These are phyloP conservation scores for Delia radicum DNA, from an alignment of 1,140 invertebrate genomes.

Conservation along the genomic window DNA sequence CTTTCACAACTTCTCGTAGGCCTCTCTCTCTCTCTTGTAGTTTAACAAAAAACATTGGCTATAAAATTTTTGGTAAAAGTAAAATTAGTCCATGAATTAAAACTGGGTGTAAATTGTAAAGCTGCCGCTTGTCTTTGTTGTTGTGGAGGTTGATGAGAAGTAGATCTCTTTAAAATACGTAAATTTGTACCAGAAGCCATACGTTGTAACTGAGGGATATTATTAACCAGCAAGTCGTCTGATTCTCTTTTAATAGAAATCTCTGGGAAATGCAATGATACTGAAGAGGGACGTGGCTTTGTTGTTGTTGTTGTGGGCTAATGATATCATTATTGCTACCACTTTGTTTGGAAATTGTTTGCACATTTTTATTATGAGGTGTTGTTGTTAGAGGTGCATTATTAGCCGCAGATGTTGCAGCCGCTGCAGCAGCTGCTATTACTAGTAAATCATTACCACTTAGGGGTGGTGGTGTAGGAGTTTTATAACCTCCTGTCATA, in stretches of 20 bases:
- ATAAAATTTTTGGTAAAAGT: slow-evolving; percentile 55
- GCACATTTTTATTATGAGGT: slow-evolving; percentile 30
- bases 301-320: neutral
- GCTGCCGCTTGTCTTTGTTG: slow-evolving; percentile 17
- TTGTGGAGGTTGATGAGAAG: slow-evolving; percentile 38
- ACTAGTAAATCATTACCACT: slow-evolving; percentile 22
- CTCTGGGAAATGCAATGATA: slow-evolving; percentile 38
- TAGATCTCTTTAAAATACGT: slow-evolving; percentile 40
- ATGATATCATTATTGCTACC: neutral
- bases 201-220: slow-evolving; percentile 31
- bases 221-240: neutral
- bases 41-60: slow-evolving; percentile 54
- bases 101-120: slow-evolving; percentile 44
- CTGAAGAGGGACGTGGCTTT: slow-evolving; percentile 46
- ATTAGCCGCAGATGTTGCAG: neutral
- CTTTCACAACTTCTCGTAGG: neutral
- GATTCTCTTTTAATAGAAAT: slow-evolving; percentile 3
- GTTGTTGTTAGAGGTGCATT: neutral
- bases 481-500: slow-evolving; percentile 3
- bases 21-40: neutral
- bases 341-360: neutral
- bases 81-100: slow-evolving; percentile 55
- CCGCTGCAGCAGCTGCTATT: slow-evolving; percentile 22
- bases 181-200: slow-evolving; percentile 52
- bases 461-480: slow-evolving; percentile 10